Conservation (phyloP, 2,888 invertebrate genomes). For the Hirtodrosophila trivittata region DNA sequence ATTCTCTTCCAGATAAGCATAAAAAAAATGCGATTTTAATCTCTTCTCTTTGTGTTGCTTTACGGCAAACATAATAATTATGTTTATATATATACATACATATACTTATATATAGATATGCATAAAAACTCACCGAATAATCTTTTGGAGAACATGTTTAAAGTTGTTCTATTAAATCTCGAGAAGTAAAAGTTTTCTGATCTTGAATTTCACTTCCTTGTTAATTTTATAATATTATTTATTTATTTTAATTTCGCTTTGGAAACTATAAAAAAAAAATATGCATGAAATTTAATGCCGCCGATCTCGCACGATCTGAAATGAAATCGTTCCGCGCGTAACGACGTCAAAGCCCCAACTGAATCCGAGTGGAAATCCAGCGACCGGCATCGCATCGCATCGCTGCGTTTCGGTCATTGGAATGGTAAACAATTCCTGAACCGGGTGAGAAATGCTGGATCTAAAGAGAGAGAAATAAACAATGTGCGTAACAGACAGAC, state of each 20-base stretch:
- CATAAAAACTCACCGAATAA: constrained; percentile 51
- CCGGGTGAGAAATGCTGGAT: constrained; percentile 4
- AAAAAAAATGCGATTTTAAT: too few relatives aligned
- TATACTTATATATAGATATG: background rate
- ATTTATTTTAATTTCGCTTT: constrained; percentile 21
- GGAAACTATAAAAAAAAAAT: constrained; percentile 10
- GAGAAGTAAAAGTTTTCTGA: constrained; percentile 10
- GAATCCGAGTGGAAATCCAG: constrained; percentile 30
- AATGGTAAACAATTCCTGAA: constrained; percentile 29
- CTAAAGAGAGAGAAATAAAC: background rate
- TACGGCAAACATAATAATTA: background rate
- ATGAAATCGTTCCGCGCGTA: constrained; percentile 39
- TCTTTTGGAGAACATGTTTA: constrained; percentile 55
- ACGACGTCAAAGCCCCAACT: constrained; percentile 60
- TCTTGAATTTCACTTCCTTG: constrained; percentile 28
- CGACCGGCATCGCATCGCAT: constrained; percentile 17
- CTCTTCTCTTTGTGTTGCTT: too few relatives aligned
- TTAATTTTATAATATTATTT: constrained; percentile 14
- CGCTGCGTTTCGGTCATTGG: constrained; percentile 10
- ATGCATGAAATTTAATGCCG: constrained; percentile 7
- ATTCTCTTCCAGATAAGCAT: too few relatives aligned
- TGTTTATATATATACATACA: background rate
- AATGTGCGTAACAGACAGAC: constrained; percentile 1
- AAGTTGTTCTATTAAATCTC: constrained; percentile 1
- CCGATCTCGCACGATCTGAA: constrained; percentile 41